A percentile compares a stretch with the other conserved stretches of the same genome.
Conservation (phyloP, 1,140 invertebrate species). For the Drosophila nannoptera region DNA sequence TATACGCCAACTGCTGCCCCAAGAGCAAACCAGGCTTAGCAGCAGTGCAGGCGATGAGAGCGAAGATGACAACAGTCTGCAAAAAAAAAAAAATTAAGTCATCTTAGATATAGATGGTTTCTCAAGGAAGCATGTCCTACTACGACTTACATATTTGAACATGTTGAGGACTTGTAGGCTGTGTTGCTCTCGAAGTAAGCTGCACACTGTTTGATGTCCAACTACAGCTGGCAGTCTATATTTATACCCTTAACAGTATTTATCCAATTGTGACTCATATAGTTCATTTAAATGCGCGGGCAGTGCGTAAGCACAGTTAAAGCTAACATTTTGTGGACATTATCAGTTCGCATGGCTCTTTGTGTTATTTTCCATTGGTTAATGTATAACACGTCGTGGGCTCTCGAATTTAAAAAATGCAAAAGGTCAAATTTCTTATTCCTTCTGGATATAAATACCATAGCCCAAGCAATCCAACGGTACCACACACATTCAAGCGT, state of each 20-base stretch:
- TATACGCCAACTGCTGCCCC: constrained; percentile 46
- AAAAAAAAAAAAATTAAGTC: background rate
- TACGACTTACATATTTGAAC: constrained; percentile 53
- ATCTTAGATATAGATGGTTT: background rate
- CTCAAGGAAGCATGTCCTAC: background rate
- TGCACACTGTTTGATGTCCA: constrained; percentile 45
- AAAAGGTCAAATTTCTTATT: too few species aligned
- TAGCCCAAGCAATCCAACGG: too few species aligned
- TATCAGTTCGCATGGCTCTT: too few species aligned
- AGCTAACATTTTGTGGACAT: too few species aligned
- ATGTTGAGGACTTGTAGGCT: constrained; percentile 45
- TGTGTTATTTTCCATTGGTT: too few species aligned
- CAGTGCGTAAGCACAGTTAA: too few species aligned
- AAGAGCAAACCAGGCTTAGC: constrained; percentile 67
- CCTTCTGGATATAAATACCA: too few species aligned
- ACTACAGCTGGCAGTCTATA: constrained; percentile 7
- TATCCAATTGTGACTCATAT: constrained; percentile 33
- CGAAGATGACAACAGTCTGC: constrained; percentile 70
- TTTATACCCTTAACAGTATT: constrained; percentile 40
- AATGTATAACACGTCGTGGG: too few species aligned
- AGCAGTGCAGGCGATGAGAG: constrained; percentile 61
- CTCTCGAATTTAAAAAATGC: too few species aligned
- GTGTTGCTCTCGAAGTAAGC: constrained; percentile 31
- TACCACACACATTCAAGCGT: too few species aligned
- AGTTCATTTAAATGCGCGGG: constrained; percentile 52